Conservation (phyloP, 2,113 vertebrate genomes). For the Propithecus coquereli region DNA sequence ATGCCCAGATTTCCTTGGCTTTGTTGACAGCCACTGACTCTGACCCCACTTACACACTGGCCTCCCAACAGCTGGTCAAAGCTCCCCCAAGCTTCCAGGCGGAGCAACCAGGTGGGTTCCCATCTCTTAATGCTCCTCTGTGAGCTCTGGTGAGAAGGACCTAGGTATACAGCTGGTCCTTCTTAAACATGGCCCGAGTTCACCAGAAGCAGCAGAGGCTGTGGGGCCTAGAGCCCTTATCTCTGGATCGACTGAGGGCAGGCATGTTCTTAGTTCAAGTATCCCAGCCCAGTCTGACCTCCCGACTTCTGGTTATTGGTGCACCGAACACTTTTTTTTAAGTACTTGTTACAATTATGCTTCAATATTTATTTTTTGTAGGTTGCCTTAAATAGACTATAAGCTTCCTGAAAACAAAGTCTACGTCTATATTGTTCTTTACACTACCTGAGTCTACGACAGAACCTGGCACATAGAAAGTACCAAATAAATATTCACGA, state of each 20-base stretch:
- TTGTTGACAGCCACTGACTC: neutral
- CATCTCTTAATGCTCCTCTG: neutral
- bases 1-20: neutral
- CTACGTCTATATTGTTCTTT: neutral
- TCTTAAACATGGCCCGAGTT: neutral
- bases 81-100: neutral
- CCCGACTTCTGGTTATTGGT: neutral
- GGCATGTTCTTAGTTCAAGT: neutral
- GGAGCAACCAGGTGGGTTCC: neutral
- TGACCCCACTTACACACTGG: neutral
- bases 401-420: neutral
- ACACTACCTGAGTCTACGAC: neutral
- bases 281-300: neutral
- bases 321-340: neutral
- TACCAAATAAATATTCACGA: neutral
- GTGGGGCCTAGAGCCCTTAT: neutral
- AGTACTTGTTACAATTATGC: neutral
- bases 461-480: neutral
- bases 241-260: neutral
- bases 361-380: neutral
- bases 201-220: neutral
- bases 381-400: neutral
- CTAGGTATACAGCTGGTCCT: neutral
- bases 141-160: neutral
- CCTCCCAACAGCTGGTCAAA: neutral